Evolutionary conservation across 2,797 vertebrate genomes (phyloP), one percentile per base, ranked within the genome.

Genomic region (Saxicola maurus): DNA sequence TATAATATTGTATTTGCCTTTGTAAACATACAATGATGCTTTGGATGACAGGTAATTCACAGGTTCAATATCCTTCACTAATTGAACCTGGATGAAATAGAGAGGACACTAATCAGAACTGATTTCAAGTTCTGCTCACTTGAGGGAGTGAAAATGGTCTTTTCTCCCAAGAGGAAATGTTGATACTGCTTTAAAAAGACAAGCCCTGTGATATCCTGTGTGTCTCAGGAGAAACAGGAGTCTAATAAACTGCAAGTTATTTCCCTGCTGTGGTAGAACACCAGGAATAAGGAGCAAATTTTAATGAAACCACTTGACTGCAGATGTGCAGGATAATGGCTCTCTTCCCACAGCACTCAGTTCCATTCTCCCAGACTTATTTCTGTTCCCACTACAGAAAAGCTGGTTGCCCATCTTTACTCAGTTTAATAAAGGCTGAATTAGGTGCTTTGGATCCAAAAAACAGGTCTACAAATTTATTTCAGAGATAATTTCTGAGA

Each of bases 41-140:
- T 90, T 72, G 79, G 89, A 80, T 96, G 95, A 90, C 90, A 97
- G 82, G 79, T 94, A 96, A 96, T 96, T 97, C 95, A 95, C 90
- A 93, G 94, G 83, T 96, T 93, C 92, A 96, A 95, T 97, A 95
- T 94, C 71, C 68, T 95, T 51, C 88, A 86, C 91, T 97, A 97
- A 97, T 96, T 97, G 96, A 96, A 96, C 81, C 57, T 93, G 61
- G 67, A 93, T 95, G 87, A 96, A 95, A 91, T 69, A 93, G 75
- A 61, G 94, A 96, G 79, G 93, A 57, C 43, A 75, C 86, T 95
- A 94, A 97, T 97, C 94, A 96, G 93, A 96, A 95, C 72, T 94
- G 95, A 96, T 96, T 97, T 96, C 91, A 92, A 90, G 94, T 92
- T 91, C 92, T 95, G 75, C 87, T 95, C 88, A 94, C 86, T 94